A percentile compares a stretch with the other conserved stretches of the same genome.
Conservation (phyloP, 2,888 invertebrate genomes). For the Trissonchulus sp. region DNA sequence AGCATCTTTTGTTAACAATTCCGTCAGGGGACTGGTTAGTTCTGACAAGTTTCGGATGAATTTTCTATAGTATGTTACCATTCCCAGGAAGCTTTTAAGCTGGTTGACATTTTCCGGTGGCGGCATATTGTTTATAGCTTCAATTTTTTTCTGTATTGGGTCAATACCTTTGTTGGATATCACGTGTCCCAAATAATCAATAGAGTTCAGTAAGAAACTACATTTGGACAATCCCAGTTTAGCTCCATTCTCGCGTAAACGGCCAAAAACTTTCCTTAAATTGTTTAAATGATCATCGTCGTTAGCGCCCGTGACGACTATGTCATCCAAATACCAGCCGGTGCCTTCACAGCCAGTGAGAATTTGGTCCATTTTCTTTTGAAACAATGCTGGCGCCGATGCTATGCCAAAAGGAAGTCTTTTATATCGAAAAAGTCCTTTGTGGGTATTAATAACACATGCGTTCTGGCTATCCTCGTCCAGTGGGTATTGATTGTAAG, state of each 20-base stretch:
- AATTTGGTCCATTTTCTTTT: too few relatives aligned
- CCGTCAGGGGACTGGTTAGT: background rate
- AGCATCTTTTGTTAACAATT: too few relatives aligned
- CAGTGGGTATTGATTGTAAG: too few relatives aligned
- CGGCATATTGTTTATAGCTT: too few relatives aligned
- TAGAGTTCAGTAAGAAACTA: background rate
- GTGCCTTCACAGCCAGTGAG: too few relatives aligned
- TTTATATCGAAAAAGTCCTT: too few relatives aligned
- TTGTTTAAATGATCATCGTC: constrained; percentile 2
- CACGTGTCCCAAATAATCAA: background rate
- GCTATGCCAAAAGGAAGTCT: too few relatives aligned
- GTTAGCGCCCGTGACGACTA: background rate
- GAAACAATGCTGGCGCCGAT: too few relatives aligned
- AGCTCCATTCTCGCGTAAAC: background rate
- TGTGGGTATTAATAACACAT: too few relatives aligned
- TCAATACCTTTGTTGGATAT: background rate
- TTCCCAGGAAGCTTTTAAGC: background rate
- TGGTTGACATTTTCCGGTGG: background rate
- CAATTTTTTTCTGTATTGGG: constrained; percentile 30
- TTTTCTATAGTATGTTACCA: background rate
- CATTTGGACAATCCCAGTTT: background rate
- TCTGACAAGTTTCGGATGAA: background rate
- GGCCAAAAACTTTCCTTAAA: background rate
- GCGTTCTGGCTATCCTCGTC: too few relatives aligned
- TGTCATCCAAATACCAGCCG: constrained; percentile 3